Conservation (phyloP, 2,888 invertebrate species). For the Dasypolia templi region DNA sequence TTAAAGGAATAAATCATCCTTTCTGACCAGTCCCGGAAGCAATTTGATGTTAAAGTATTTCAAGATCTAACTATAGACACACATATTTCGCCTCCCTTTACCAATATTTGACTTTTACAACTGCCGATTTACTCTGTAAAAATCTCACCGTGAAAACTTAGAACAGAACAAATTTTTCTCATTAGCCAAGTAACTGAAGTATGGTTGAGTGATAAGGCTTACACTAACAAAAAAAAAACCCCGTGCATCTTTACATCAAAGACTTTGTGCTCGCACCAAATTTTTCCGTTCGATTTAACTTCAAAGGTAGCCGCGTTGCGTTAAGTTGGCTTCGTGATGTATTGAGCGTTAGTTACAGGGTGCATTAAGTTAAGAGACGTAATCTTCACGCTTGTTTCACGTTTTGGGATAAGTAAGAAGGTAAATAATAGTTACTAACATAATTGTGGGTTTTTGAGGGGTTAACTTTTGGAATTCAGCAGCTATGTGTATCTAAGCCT, state of each 20-base stretch:
- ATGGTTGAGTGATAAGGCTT: too few relatives aligned
- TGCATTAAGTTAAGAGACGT: background rate
- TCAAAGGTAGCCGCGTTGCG: constrained; percentile 45
- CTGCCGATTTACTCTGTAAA: background rate
- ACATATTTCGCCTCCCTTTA: background rate
- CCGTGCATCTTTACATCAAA: constrained; percentile 34
- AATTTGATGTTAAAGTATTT: background rate
- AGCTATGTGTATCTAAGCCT: too few relatives aligned
- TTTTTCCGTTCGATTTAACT: constrained; percentile 58
- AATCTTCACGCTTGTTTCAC: constrained; percentile 3
- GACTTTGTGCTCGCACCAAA: constrained; percentile 17
- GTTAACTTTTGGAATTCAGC: background rate
- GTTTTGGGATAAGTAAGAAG: background rate
- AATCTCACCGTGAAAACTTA: background rate
- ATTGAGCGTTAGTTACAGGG: constrained; percentile 25
- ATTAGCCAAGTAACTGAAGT: too few relatives aligned
- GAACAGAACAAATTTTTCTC: too few relatives aligned
- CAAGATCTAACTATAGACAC: background rate
- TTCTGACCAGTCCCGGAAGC: background rate
- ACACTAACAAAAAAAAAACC: background rate
- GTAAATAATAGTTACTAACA: background rate
- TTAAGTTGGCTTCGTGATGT: constrained; percentile 37
- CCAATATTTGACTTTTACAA: background rate
- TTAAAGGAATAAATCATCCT: background rate
- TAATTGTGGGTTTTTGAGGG: background rate